Percentiles rank a stretch among this genome's conserved stretches.
phyloP scores from a whole-genome alignment of 2,888 invertebrate species.

The Scrobipalpa costella region DNA sequence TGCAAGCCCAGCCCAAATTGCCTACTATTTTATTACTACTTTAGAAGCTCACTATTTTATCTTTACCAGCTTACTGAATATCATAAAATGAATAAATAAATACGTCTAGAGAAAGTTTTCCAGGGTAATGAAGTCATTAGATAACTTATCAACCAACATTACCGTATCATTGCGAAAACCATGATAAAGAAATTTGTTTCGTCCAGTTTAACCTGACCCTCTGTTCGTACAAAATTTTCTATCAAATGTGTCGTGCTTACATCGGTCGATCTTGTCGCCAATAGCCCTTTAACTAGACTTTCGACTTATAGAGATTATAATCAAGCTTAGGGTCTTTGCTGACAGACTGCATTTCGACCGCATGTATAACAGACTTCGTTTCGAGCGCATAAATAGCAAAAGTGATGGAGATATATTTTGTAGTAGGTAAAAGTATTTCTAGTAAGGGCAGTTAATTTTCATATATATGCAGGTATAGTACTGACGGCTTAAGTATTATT shows the following conservation, averaged over 20 bases:
- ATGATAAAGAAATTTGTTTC: not conserved
- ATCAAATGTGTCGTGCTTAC: not conserved
- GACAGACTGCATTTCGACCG: not conserved
- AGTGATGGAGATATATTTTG: too few species aligned
- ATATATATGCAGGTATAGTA: too few species aligned
- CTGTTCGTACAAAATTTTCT: not conserved
- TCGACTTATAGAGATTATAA: slow-evolving; percentile 31
- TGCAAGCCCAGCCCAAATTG: too few species aligned
- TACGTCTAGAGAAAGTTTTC: not conserved
- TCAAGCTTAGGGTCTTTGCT: slow-evolving; percentile 12
- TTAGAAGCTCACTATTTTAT: not conserved
- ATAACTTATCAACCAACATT: slow-evolving; percentile 10
- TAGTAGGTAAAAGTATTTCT: too few species aligned
- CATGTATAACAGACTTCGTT: not conserved
- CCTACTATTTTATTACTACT: too few species aligned
- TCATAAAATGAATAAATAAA: not conserved
- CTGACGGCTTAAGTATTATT: too few species aligned
- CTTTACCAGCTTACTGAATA: not conserved
- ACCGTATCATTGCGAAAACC: slow-evolving; percentile 3
- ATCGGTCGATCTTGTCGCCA: slow-evolving; percentile 8
- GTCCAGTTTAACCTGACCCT: not conserved
- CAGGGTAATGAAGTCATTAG: slow-evolving; percentile 1
- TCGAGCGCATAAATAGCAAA: not conserved
- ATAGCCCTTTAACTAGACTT: slow-evolving; percentile 28
- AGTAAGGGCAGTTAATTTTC: too few species aligned